Percentiles rank a stretch among this genome's conserved stretches.
phyloP scores from a whole-genome alignment of 2,797 vertebrate species.

The Avahi laniger region DNA sequence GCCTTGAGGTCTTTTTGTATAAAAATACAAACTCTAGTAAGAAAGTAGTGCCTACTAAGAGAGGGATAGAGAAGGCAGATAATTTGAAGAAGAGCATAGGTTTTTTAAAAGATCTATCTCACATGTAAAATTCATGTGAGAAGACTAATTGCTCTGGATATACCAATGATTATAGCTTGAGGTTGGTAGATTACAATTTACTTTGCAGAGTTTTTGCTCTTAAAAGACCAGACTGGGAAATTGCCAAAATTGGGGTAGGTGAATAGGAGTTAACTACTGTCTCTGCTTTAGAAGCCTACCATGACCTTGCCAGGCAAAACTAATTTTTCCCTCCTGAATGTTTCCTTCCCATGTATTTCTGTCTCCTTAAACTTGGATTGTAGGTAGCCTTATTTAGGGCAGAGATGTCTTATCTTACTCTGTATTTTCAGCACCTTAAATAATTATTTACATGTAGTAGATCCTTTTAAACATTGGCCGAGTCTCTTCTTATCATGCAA shows the following conservation, averaged over 20 bases:
- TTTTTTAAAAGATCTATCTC: background rate
- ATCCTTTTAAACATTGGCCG: background rate
- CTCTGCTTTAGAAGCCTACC: background rate
- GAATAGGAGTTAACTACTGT: background rate
- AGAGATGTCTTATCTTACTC: background rate
- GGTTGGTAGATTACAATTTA: background rate
- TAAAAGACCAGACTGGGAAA: background rate
- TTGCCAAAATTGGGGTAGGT: background rate
- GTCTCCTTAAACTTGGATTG: background rate
- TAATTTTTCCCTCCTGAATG: background rate
- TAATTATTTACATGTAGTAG: background rate
- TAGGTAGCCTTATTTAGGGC: background rate
- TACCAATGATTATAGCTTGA: background rate
- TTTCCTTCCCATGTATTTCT: background rate
- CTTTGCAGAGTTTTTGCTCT: background rate
- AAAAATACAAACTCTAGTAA: background rate
- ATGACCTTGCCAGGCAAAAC: background rate
- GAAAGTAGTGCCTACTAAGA: background rate
- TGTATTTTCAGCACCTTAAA: background rate
- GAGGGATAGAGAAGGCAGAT: background rate
- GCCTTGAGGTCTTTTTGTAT: conserved; percentile 11
- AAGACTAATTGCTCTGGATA: background rate
- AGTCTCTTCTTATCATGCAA: background rate
- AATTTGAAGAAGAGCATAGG: background rate
- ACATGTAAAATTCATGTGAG: background rate